Base-by-base conservation (phyloP, 2,888 invertebrate genomes). In the Drosophila dives region DNA sequence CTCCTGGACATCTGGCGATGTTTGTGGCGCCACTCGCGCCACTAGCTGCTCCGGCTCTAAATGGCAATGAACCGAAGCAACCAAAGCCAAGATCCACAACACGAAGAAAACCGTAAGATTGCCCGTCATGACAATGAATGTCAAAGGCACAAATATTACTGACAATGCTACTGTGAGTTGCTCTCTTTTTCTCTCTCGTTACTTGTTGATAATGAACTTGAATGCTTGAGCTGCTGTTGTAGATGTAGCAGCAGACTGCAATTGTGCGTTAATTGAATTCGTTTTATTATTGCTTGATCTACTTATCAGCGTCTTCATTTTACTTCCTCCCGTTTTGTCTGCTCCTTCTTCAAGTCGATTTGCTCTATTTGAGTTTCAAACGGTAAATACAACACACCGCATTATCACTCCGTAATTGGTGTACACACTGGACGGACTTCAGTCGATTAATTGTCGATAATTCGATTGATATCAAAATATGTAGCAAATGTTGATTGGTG, bases 1-100 rank as follows among this genome's bases (percentile, higher is more conserved):
- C 50, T 80, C 77, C 76, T 91, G 91, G 0, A 77, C 72, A 29
- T 79, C 73, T 0, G 75, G 61, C 0, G 82, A 53, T 1, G 72
- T 72, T 48, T 59, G 42, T 2, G 90, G 89, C 1, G 77, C 54
- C n/a, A 87, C 1, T 8, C 71, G 77, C 4, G 34, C n/a, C 23
- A 75, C 59, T 40, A 85, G 34, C 15, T 78, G 40, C 17, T 79
- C 51, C 2, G 42, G 33, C 2, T 75, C 83, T 8, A 63, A 26
- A 11, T 61, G 49, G 42, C 76, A 55, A 8, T 51, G 50, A 26
- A 40, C 50, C 45, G 45, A 23, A 23, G 20, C 15, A 45, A 33
- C 45, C 17, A 71, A 68, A 59, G 72, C 66, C 71, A 83, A 72
- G 75, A 67, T 64, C 63, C 45, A 45, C 45, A 80, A 70, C 62